Conservation (phyloP, 2,888 invertebrate genomes). For the Mesorhabditis sp. region DNA sequence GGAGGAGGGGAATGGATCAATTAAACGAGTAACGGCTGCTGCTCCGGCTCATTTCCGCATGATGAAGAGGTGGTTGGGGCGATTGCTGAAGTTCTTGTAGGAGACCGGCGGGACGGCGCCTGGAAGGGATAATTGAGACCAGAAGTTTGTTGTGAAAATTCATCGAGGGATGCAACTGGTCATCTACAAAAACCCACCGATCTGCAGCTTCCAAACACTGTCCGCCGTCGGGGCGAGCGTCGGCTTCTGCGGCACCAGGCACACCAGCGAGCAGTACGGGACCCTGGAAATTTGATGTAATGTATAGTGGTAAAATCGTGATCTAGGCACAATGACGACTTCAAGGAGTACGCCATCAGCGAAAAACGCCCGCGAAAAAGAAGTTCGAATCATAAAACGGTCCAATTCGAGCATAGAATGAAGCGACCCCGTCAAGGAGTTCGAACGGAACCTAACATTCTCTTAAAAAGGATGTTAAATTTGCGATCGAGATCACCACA, state of each 20-base stretch:
- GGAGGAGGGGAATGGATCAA: no score
- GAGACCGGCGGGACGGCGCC: conserved; percentile 24
- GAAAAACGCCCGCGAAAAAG: no score
- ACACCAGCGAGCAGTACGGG: conserved; percentile 29
- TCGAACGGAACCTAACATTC: no score
- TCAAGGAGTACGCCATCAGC: no score
- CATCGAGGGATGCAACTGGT: not conserved
- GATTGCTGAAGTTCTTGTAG: conserved; percentile 22
- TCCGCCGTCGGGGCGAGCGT: not conserved
- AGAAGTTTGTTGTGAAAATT: no score
- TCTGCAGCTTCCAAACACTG: not conserved
- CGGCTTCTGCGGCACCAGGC: conserved; percentile 18
- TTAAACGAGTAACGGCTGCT: no score
- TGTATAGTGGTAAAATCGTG: not conserved
- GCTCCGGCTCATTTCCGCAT: not conserved
- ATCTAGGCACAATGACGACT: no score
- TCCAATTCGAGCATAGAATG: no score
- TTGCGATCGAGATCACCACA: no score
- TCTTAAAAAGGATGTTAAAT: no score
- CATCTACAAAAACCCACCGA: not conserved
- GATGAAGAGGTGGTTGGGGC: conserved; percentile 22
- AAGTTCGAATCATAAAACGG: no score
- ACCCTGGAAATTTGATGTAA: conserved; percentile 12
- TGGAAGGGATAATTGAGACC: conserved; percentile 16
- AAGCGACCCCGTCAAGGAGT: no score